A percentile compares a stretch with the other conserved stretches of the same genome.
Conservation (phyloP, 2,113 vertebrate species). For the Sylvietta virens region DNA sequence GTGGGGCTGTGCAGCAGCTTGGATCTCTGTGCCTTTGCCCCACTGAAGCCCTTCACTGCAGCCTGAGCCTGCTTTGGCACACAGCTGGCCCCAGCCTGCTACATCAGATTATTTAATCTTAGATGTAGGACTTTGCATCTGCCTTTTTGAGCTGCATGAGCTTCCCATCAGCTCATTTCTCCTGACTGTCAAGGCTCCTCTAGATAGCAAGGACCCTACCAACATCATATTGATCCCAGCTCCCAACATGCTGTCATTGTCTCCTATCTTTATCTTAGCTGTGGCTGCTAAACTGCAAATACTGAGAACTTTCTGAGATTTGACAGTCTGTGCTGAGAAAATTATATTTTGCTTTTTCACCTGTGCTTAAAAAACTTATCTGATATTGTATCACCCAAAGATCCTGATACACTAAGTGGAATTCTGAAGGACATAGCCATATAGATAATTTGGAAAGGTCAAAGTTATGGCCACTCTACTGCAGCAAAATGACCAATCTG, state of each 20-base stretch:
- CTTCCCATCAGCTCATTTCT: background rate
- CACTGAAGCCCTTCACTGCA: background rate
- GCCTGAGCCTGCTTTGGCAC: background rate
- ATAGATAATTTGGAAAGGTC: background rate
- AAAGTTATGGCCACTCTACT: background rate
- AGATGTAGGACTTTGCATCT: background rate
- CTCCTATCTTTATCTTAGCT: background rate
- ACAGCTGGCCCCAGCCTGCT: background rate
- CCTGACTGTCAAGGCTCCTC: background rate
- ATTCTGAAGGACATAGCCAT: background rate
- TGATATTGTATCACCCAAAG: background rate
- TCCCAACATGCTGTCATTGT: background rate
- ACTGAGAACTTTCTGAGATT: background rate
- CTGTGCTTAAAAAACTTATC: background rate
- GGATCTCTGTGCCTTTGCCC: background rate
- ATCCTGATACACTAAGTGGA: background rate
- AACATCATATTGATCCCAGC: background rate
- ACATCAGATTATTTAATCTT: background rate
- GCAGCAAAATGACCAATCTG: background rate
- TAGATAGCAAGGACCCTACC: background rate
- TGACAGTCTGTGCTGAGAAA: background rate
- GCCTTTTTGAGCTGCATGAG: background rate
- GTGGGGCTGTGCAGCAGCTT: fast-evolving
- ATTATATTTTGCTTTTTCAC: background rate
- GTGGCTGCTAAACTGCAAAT: background rate